Base-by-base conservation (phyloP, 35 echinoderm and acorn worm genomes). In the Chiridota heheva region DNA sequence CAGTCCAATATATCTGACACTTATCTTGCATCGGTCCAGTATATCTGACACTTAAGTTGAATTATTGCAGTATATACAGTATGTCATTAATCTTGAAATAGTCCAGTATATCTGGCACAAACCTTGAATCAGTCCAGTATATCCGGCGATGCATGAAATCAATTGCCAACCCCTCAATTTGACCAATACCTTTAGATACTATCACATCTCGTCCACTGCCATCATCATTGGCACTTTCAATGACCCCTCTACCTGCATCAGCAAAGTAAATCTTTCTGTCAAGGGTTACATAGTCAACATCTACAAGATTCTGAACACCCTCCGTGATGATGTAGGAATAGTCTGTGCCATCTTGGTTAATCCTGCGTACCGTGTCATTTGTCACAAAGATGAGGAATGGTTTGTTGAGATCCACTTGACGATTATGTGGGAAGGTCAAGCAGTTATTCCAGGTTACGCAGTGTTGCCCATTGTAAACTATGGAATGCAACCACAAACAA, bases 131-230 rank as follows among this genome's bases (percentile, higher is more conserved):
- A 22, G 90, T 87, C 95, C 95, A 98, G 59, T 91, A 98, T 5
- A 98, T 58, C 78, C 83, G 76, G n/a, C 95, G n/a, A 43, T 84
- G 89, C 51, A 98, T 88, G 89, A 85, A 92, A 57, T 98, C 95
- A 28, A 98, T 48, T 7, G 89, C 95, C 8, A 98, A 65, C 0
- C 89, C 95, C 71, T 91, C 86, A 2, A 91, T 56, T 12, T 42
- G 56, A 12, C 44, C 81, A 31, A 98, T 86, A 10, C 73, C 68
- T 7, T 53, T 60, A 24, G 20, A 66, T 13, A 87, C 26, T 5
- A 98, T 44, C 2, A 98, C 81, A 25, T 49, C 20, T 29, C 90
- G 63, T 7, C 48, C 76, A n/a, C 33, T 46, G 13, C 79, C 84
- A 71, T 98, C 89, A 12, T 82, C 36, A 0, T 81, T 78, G 13